Base-by-base conservation (phyloP, 1,140 invertebrate genomes). In the Leguminivora glycinivorella region DNA sequence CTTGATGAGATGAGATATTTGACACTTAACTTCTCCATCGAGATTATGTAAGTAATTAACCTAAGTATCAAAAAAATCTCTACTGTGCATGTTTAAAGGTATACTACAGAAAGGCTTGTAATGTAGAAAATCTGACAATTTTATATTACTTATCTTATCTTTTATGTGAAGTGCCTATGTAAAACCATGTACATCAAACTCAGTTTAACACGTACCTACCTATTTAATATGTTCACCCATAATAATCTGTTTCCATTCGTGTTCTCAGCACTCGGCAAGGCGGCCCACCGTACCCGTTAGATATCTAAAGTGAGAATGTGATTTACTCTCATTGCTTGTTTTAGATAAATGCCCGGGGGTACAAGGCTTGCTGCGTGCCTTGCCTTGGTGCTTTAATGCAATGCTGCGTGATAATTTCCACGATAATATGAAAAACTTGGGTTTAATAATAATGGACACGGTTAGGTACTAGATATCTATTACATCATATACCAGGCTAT, bases 291-390 rank as follows among this genome's bases (percentile, higher is more conserved):
- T 6, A 60, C 56, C 22, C 10, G 26, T 31, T 31, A 63, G 58
- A 63, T 63, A 63, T 63, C 58, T 63, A 63, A 63, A 63, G 58
- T 63, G 58, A 63, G 58, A 63, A 63, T 29, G 58, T 63, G 58
- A 63, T 63, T 63, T 63, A 63, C 29, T 29, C 25, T 63, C 34
- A 63, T 63, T 29, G 58, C 58, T 63, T 63, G 58, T 63, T 29
- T 63, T 63, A 63, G 58, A 63, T 63, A 29, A 63, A 29, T 63
- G 58, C 58, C 26, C 10, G 25, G 26, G 58, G 58, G 19, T 63
- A 63, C n/a, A 63, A 29, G 26, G 26, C 58, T 29, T 63, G 26
- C 34, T 63, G 58, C 58, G 58, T 63, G 58, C 58, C 26, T 52
- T 63, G 58, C 58, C 26, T 52, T 22, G 47, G 58, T 63, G 22